These are phyloP conservation scores for Catagonus wagneri DNA, from an alignment of 2,113 vertebrate species.

Conservation along the genomic window DNA sequence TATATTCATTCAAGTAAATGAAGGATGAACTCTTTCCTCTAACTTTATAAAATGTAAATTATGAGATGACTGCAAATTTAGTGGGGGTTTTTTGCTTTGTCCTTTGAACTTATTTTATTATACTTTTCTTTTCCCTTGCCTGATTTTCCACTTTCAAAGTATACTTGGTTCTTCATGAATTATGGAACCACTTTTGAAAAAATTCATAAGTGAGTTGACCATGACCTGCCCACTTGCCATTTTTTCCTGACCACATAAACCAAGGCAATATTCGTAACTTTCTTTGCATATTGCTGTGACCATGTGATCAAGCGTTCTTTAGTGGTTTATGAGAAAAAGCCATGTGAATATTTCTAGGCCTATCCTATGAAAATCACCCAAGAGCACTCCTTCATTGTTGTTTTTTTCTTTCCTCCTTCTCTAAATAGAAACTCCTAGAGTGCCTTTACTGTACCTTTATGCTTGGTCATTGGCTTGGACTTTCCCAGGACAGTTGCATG, in stretches of 20 bases:
- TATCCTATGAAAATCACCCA: not conserved
- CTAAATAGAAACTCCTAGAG: not conserved
- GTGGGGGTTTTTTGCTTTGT: not conserved
- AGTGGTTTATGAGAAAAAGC: not conserved
- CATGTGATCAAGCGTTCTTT: not conserved
- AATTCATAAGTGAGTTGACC: not conserved
- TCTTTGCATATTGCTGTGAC: not conserved
- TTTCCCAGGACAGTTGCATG: not conserved
- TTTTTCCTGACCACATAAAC: not conserved
- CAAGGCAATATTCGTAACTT: not conserved
- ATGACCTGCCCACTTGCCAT: accelerated
- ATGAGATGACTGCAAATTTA: not conserved
- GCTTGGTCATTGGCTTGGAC: not conserved
- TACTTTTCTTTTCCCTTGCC: not conserved
- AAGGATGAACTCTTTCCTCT: not conserved
- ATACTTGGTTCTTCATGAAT: not conserved
- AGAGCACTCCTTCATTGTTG: accelerated
- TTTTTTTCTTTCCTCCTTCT: not conserved
- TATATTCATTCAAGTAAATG: not conserved
- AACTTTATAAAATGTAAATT: not conserved
- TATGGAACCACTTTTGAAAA: not conserved
- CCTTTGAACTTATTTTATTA: not conserved
- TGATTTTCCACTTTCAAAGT: not conserved
- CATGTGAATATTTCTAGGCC: not conserved
- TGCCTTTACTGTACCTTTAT: not conserved